Evolutionary conservation across 2,797 vertebrate species (phyloP), one percentile per base, ranked within the genome.

Genomic region (Lemur catta): DNA sequence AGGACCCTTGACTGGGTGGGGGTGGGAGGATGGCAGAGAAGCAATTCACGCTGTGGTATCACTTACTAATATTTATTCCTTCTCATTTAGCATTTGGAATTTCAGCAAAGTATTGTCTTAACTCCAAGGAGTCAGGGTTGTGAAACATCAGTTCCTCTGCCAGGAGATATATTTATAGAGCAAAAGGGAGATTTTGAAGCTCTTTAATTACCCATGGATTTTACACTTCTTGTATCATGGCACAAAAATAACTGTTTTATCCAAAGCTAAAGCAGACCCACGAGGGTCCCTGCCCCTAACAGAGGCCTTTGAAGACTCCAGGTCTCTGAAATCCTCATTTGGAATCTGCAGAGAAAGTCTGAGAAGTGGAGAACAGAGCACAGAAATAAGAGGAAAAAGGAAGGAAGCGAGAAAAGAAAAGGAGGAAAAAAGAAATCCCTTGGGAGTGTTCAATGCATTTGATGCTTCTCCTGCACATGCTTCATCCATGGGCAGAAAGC

Each of bases 341-440:
- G 84, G 55, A 94, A 93, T 72, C 5, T 20, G 50, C 74, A 90
- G 81, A 80, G 80, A 84, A 96, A 88, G 80, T 75, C 72, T 13
- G 75, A 76, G 80, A 48, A 82, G 94, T 59, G 26, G 61, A 52
- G 43, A 93, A 38, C 12, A 28, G 63, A 87, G 80, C n/a, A 65
- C 30, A 46, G 84, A 96, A 93, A 96, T 96, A 94, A 96, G 84
- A 24, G n/a, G 7, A 15, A 38, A 79, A 38, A 75, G 78, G 92
- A 94, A 93, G 76, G 93, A 89, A 94, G n/a, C 28, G 69, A 72
- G 75, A 35, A 46, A 80, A 88, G 81, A 93, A 95, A 88, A 15
- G 55, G 72, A 85, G 81, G 72, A 11, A 92, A 38, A 87, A 84
- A 24, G 22, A 14, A 30, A 20, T n/a, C 7, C 79, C 59, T 0